Evolutionary conservation across 2,113 vertebrate genomes (phyloP), one percentile per base, ranked within the genome.

Genomic region (Chionis minor): DNA sequence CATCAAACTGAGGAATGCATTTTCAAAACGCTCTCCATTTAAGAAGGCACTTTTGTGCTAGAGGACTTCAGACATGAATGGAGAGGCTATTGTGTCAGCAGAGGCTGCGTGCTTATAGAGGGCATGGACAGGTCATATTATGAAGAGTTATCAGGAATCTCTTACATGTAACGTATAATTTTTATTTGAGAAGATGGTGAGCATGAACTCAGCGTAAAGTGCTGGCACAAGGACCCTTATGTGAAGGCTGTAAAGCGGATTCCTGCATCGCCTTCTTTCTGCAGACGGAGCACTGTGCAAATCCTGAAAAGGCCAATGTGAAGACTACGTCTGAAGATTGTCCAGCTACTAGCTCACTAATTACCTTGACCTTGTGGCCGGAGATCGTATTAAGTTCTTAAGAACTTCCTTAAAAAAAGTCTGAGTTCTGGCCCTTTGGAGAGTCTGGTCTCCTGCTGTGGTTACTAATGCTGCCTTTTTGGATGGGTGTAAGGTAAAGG

Each of bases 71-170:
- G 92, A 79, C 86, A 23, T 13, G 62, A 75, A 62, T 74, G 79
- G 66, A 93, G 89, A 89, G 80, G 89, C 92, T 88, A 61, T 44
- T 80, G 71, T 79, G 96, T 92, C 88, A 69, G 90, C 67, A 77
- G 88, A 62, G 70, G 55, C 86, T 84, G 44, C 1, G 3, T 72
- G 82, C 85, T 97, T 91, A n/a, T 3, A 10, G 35, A 59, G 86
- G 91, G 51, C 75, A 73, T 14, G 28, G 59, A 63, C 38, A 65
- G 86, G 79, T 82, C 86, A 4, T 20, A 33, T n/a, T 78, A 52
- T 94, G 94, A 93, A 95, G 95, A 74, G 95, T 81, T 92, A 30
- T 89, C 82, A 93, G 89, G 77, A 70, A 42, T 93, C 92, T 91
- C 97, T 95, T 63, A 20, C 7, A 28, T 67, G 84, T 77, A 96